Percentiles rank a stretch among this genome's conserved stretches.
These are phyloP conservation scores for Latheticus oryzae DNA, from an alignment of 2,888 invertebrate species.

Conservation along the genomic window DNA sequence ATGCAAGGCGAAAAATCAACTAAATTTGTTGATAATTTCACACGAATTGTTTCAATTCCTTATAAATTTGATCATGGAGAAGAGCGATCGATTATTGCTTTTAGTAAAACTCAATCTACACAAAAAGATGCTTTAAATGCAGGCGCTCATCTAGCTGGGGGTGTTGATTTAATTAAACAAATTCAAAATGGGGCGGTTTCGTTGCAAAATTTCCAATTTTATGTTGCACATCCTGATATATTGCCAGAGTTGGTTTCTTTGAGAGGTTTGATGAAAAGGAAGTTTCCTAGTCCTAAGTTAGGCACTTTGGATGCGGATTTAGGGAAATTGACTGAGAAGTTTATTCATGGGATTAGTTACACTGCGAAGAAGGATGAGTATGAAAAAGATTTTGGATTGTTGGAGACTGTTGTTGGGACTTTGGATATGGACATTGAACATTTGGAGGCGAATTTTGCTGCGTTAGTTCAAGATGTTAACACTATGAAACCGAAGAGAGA, in stretches of 20 bases:
- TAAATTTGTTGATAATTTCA: slow-evolving; percentile 77
- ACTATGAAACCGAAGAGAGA: slow-evolving; percentile 74
- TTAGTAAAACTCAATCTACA: slow-evolving; percentile 76
- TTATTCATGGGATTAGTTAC: slow-evolving; percentile 78
- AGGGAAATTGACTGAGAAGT: slow-evolving; percentile 71
- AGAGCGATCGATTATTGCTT: slow-evolving; percentile 77
- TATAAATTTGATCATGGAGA: slow-evolving; percentile 78
- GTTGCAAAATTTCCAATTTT: slow-evolving; percentile 76
- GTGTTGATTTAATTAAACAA: slow-evolving; percentile 78
- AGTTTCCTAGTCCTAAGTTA: slow-evolving; percentile 76
- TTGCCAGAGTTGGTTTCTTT: slow-evolving; percentile 80
- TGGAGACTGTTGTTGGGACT: slow-evolving; percentile 76
- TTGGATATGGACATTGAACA: slow-evolving; percentile 78
- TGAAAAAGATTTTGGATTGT: slow-evolving; percentile 78
- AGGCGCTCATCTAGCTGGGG: slow-evolving; percentile 81
- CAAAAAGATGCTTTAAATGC: slow-evolving; percentile 73
- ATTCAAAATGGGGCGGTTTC: slow-evolving; percentile 80
- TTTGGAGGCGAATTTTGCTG: slow-evolving; percentile 79
- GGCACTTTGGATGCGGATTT: slow-evolving; percentile 80
- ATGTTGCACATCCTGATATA: slow-evolving; percentile 84
- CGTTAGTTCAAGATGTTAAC: slow-evolving; percentile 75
- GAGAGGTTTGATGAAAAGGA: slow-evolving; percentile 81
- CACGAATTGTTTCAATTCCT: slow-evolving; percentile 74
- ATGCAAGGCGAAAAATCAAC: slow-evolving; percentile 80
- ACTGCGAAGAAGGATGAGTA: slow-evolving; percentile 74